Evolutionary conservation across 2,113 vertebrate genomes (phyloP).

Genomic region (Lipotes vexillifer): DNA sequence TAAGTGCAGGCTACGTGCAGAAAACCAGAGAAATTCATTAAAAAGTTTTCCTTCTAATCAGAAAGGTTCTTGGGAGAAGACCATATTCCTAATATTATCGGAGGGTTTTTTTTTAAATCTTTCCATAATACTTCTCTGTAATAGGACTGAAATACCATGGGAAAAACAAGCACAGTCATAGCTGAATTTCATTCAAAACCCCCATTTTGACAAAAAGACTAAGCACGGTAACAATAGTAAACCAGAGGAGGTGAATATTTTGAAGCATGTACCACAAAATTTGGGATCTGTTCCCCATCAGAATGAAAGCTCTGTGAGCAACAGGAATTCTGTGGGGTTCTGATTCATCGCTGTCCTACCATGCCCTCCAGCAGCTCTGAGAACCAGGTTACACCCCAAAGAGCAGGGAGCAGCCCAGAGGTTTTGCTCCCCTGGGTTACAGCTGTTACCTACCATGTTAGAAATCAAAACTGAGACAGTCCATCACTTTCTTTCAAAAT

Average conservation of each 20-base stretch:
- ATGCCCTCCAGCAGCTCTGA: background rate
- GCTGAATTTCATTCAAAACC: background rate
- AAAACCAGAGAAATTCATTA: background rate
- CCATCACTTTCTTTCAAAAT: background rate
- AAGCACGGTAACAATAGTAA: background rate
- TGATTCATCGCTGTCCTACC: accelerated
- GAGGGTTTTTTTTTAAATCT: background rate
- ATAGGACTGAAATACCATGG: background rate
- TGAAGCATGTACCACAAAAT: background rate
- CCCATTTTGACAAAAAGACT: background rate
- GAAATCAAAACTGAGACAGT: background rate
- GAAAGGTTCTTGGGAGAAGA: background rate
- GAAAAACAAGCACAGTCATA: background rate
- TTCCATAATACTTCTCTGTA: background rate
- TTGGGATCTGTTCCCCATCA: too few species aligned
- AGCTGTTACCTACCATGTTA: background rate
- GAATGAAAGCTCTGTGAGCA: background rate
- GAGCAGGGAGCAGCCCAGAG: background rate
- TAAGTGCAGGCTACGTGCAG: background rate
- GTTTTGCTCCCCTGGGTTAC: background rate
- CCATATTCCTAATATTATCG: background rate
- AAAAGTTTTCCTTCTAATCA: too few species aligned
- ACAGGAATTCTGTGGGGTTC: too few species aligned
- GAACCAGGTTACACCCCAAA: background rate
- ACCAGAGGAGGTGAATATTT: background rate